These are phyloP conservation scores for Catharus fuscescens DNA, from an alignment of 2,113 vertebrate species.

Conservation along the genomic window DNA sequence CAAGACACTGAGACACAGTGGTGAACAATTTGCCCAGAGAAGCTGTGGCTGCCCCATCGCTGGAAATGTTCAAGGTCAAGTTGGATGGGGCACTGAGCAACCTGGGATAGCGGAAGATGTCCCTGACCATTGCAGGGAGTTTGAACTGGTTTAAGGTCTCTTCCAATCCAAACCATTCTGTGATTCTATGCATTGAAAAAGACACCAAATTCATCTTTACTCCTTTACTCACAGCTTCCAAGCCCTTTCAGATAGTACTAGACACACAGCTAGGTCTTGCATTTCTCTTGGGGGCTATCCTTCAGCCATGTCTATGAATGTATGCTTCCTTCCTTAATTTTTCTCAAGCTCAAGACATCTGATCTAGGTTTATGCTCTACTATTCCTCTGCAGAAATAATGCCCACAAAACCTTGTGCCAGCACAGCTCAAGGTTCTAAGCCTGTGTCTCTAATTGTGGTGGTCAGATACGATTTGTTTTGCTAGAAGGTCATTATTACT, in stretches of 20 bases:
- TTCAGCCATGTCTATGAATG: neutral
- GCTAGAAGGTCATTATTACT: neutral
- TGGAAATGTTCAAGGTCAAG: neutral
- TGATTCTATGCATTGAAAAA: neutral
- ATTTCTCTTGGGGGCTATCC: neutral
- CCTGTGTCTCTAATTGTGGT: neutral
- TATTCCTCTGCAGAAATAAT: neutral
- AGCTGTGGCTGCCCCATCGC: neutral
- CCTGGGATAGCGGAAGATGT: neutral
- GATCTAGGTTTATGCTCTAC: neutral
- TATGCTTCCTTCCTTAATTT: neutral
- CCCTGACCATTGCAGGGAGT: neutral
- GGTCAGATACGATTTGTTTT: neutral
- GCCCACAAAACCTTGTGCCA: neutral
- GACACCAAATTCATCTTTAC: neutral
- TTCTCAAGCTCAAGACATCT: neutral
- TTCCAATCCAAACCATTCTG: neutral
- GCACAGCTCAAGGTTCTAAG: neutral
- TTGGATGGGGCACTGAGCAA: neutral
- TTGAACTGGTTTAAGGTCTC: neutral
- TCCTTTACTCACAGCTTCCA: neutral
- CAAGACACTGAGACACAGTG: too few relatives aligned
- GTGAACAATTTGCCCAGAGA: neutral
- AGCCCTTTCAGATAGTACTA: neutral
- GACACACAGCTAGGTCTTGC: neutral